phyloP scores from a whole-genome alignment of 2,797 vertebrate species.

The Eptatretus atami region DNA sequence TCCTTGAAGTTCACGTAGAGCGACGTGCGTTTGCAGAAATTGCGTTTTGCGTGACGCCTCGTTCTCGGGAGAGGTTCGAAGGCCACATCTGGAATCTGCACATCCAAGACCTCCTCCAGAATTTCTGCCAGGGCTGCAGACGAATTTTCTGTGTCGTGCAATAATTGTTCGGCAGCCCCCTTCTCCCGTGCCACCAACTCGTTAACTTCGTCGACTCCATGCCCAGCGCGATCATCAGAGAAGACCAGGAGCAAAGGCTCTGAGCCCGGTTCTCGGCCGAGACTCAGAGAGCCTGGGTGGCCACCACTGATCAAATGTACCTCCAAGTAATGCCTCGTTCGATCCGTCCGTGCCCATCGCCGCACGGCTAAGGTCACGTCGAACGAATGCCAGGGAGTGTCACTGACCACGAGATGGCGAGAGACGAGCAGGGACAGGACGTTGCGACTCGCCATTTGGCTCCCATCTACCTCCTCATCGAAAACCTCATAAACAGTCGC shows the following conservation, averaged over 20 bases:
- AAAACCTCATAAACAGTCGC: slow-evolving; percentile 51
- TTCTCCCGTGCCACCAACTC: slow-evolving; percentile 70
- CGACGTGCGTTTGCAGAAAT: slow-evolving; percentile 59
- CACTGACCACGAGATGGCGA: slow-evolving; percentile 15
- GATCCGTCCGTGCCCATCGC: slow-evolving; percentile 34
- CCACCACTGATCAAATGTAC: slow-evolving; percentile 41
- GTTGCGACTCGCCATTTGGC: slow-evolving; percentile 7
- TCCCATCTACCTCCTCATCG: slow-evolving; percentile 13
- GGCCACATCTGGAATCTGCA: slow-evolving; percentile 80
- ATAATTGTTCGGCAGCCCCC: slow-evolving; percentile 12
- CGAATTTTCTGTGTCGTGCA: slow-evolving; percentile 21
- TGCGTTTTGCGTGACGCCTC: slow-evolving; percentile 62
- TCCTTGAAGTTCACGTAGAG: slow-evolving; percentile 89
- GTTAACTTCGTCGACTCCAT: slow-evolving; percentile 41
- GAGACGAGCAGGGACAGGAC: not conserved
- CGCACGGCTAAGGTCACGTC: slow-evolving; percentile 42
- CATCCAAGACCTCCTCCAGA: slow-evolving; percentile 50
- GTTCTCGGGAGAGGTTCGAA: slow-evolving; percentile 62
- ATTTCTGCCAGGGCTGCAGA: slow-evolving; percentile 17
- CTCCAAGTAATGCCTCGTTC: slow-evolving; percentile 38
- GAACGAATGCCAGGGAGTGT: slow-evolving; percentile 63
- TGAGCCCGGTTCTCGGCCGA: slow-evolving; percentile 39
- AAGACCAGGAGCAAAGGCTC: slow-evolving; percentile 64
- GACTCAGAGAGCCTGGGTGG: slow-evolving; percentile 15
- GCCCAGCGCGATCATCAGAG: slow-evolving; percentile 44